phyloP scores from a whole-genome alignment of 2,113 vertebrate species.

The Rattus norvegicus region DNA sequence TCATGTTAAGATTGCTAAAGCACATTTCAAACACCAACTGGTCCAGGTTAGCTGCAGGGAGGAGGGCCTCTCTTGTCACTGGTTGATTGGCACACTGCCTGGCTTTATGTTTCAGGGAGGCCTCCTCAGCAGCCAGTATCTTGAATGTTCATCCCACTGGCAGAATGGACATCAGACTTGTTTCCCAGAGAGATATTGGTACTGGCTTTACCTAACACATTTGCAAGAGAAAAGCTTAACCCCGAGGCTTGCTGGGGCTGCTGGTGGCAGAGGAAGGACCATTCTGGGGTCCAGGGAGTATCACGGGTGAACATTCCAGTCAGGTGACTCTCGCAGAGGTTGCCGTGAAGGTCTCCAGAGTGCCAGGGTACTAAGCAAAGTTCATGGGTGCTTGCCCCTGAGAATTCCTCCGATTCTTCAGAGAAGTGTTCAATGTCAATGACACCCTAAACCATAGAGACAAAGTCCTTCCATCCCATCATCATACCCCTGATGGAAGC shows the following conservation, averaged over 20 bases:
- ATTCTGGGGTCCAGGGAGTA: neutral
- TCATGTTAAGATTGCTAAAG: constrained; percentile 1
- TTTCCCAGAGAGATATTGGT: neutral
- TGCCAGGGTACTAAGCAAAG: neutral
- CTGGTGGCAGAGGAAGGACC: neutral
- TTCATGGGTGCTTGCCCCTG: neutral
- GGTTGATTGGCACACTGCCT: no score
- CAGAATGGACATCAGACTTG: neutral
- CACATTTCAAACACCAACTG: neutral
- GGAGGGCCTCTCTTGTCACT: neutral
- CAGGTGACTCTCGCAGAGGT: neutral
- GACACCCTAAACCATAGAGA: rapidly evolving
- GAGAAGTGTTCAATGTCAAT: neutral
- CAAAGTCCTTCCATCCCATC: neutral
- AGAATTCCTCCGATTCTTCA: neutral
- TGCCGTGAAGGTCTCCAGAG: neutral
- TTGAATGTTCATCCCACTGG: neutral
- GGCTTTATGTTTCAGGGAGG: neutral
- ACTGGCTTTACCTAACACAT: neutral
- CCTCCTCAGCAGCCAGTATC: neutral
- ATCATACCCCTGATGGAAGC: neutral
- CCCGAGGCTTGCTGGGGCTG: neutral
- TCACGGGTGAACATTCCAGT: no score
- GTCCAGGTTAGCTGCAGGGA: neutral
- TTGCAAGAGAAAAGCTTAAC: neutral